A percentile compares a stretch with the other conserved stretches of the same genome.
phyloP scores from a whole-genome alignment of 2,113 vertebrate species.

The Protobothrops flavoviridis region DNA sequence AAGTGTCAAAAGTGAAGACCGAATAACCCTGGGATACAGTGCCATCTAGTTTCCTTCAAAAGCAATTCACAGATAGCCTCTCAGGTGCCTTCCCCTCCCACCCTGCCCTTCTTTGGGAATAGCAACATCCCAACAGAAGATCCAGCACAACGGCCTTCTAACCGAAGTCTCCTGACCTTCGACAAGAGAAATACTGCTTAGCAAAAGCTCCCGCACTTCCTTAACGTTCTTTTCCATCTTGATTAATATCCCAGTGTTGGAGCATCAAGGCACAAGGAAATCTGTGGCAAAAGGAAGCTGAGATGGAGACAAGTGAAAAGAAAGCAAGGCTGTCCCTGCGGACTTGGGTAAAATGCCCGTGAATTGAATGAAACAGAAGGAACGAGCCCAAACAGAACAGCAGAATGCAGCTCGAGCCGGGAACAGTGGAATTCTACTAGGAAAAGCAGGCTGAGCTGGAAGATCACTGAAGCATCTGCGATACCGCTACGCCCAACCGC shows the following conservation, averaged over 20 bases:
- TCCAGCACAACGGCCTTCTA: not conserved
- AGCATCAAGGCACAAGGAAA: not conserved
- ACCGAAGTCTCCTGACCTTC: not conserved
- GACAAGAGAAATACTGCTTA: not conserved
- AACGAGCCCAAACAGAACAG: not conserved
- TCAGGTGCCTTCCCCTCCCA: not conserved
- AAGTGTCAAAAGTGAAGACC: not conserved
- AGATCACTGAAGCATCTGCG: not conserved
- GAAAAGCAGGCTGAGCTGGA: not conserved
- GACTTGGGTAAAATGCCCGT: not conserved
- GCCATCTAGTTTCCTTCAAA: constrained; percentile 5
- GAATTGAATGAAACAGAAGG: not conserved
- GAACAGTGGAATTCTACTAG: not conserved
- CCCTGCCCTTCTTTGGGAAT: not conserved
- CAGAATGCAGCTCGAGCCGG: not conserved
- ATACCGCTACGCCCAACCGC: not conserved
- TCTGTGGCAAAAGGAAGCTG: not conserved
- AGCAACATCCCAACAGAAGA: not conserved
- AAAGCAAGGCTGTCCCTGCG: too few species aligned
- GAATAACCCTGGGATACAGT: not conserved
- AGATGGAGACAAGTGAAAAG: not conserved
- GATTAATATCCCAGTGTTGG: not conserved
- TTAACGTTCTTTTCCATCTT: not conserved
- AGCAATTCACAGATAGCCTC: not conserved
- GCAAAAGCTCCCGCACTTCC: not conserved